Percentiles rank a stretch among this genome's conserved stretches.
Evolutionary conservation across 2,888 invertebrate species (phyloP).

Genomic region (Adelognathus sp.): DNA sequence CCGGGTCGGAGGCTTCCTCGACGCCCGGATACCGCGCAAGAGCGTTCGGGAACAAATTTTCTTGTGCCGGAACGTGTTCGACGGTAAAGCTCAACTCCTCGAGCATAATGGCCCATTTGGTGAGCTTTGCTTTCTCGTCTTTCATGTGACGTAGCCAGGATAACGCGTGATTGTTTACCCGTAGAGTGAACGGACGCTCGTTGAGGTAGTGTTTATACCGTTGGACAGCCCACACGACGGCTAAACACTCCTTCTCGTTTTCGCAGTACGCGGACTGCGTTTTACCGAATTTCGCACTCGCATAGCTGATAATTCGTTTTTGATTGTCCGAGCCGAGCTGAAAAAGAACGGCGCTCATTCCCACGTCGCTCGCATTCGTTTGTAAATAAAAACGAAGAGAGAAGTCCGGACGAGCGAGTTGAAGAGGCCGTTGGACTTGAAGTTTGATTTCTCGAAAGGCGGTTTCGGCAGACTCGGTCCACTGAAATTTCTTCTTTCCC

Average conservation of each 20-base stretch:
- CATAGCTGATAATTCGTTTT: slow-evolving; percentile 27
- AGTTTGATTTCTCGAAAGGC: too few species aligned
- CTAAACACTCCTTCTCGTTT: background rate
- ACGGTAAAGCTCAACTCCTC: background rate
- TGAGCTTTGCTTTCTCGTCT: background rate
- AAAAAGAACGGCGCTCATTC: background rate
- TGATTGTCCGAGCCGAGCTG: background rate
- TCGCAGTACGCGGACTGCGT: background rate
- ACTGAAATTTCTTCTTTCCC: too few species aligned
- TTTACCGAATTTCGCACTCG: too few species aligned
- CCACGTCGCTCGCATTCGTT: slow-evolving; percentile 22
- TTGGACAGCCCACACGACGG: background rate
- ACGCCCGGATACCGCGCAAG: background rate
- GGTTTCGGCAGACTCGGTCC: too few species aligned
- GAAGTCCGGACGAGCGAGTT: slow-evolving; percentile 13
- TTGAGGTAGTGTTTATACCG: background rate
- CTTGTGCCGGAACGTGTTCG: background rate
- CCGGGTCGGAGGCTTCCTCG: background rate
- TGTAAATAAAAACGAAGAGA: background rate
- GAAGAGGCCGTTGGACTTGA: too few species aligned
- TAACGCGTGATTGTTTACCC: background rate
- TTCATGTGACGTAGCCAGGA: background rate
- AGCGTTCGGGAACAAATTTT: background rate
- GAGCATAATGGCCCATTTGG: background rate
- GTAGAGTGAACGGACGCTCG: background rate